Evolutionary conservation across 2,797 vertebrate species (phyloP).

Genomic region (Pipistrellus nathusii): DNA sequence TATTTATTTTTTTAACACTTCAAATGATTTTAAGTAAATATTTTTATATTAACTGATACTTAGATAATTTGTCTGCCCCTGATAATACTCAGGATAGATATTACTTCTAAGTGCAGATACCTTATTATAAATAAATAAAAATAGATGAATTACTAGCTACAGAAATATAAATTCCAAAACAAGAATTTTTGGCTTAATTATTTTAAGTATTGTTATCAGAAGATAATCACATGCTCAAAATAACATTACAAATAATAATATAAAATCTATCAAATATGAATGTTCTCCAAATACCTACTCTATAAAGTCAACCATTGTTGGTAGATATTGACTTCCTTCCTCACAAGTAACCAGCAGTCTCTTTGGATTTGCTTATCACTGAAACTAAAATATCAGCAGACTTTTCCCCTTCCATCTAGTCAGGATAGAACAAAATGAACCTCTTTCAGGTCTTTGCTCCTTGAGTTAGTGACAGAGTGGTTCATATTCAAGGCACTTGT

Average conservation of each 20-base stretch:
- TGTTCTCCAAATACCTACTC: not conserved
- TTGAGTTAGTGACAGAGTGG: not conserved
- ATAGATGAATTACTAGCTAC: not conserved
- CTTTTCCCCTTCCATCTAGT: not conserved
- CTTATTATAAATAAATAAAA: not conserved
- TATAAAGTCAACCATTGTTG: not conserved
- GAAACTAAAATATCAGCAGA: conserved; percentile 33
- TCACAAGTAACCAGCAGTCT: not conserved
- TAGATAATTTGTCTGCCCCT: not conserved
- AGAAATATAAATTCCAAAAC: not conserved
- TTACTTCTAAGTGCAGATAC: not conserved
- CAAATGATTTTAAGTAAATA: conserved; percentile 1
- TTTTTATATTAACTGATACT: not conserved
- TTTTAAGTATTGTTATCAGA: not conserved
- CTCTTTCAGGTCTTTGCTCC: conserved; percentile 9
- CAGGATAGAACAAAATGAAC: not conserved
- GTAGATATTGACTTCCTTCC: not conserved
- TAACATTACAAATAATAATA: not conserved
- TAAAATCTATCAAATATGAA: not conserved
- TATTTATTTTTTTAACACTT: conserved; percentile 32
- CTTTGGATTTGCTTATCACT: not conserved
- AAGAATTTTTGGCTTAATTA: not conserved
- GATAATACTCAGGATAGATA: not conserved
- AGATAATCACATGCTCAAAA: not conserved
- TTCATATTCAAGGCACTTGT: not conserved